phyloP scores from a whole-genome alignment of 92 coral and sea anemone species.

The Porites evermanni region DNA sequence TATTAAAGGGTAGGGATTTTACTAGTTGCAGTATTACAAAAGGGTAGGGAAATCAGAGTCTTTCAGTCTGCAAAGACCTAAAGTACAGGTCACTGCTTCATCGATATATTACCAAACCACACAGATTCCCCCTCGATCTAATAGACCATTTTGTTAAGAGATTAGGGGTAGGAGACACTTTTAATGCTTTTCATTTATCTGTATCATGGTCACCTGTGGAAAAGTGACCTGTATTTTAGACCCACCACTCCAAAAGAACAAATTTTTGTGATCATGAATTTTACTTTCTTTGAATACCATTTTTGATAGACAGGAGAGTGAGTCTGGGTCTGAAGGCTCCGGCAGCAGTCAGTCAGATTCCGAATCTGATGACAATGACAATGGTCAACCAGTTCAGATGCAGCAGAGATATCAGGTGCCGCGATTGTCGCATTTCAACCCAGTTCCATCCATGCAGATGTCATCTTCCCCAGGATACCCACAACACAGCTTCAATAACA shows the following conservation, averaged over 20 bases:
- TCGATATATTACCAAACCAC: no score
- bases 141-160: no score
- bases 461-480: slow-evolving; percentile 6
- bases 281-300: not conserved
- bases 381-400: slow-evolving; percentile 58
- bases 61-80: no score
- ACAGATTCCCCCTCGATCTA: no score
- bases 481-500: slow-evolving; percentile 27
- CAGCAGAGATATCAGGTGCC: slow-evolving; percentile 38
- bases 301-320: slow-evolving; percentile 64
- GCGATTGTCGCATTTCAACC: slow-evolving; percentile 23
- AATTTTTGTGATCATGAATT: not conserved
- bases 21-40: no score
- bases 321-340: slow-evolving; percentile 77
- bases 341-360: slow-evolving; percentile 88
- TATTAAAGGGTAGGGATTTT: no score
- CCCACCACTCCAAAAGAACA: not conserved
- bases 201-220: no score
- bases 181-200: no score
- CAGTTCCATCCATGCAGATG: slow-evolving; percentile 38
- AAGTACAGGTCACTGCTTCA: no score
- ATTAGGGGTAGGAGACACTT: no score
- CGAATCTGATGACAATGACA: slow-evolving; percentile 87
- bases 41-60: no score
- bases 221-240: no score